These are phyloP conservation scores for Dicerorhinus sumatrensis DNA, from an alignment of 2,113 vertebrate genomes.

Conservation along the genomic window DNA sequence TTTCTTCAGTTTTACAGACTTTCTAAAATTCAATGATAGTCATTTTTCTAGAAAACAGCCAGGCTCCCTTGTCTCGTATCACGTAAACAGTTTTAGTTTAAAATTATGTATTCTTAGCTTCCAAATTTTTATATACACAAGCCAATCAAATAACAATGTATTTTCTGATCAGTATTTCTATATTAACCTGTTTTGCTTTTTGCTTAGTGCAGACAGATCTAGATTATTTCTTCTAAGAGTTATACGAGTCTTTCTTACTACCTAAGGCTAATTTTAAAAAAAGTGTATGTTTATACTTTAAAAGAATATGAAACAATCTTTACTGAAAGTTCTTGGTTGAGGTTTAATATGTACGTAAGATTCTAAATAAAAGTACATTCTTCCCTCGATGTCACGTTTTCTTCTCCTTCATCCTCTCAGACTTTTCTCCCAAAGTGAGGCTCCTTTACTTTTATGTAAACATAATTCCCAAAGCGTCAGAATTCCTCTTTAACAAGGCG, in stretches of 20 bases:
- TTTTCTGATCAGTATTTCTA: neutral
- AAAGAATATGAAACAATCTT: conserved; percentile 43
- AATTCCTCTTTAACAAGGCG: neutral
- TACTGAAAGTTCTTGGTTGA: conserved; percentile 52
- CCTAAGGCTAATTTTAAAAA: neutral
- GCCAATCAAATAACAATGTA: neutral
- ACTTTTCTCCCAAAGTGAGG: neutral
- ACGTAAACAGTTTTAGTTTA: neutral
- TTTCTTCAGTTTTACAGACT: conserved; percentile 45
- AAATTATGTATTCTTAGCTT: neutral
- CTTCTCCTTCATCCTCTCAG: neutral
- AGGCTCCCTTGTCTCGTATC: neutral
- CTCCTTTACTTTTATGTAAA: conserved; percentile 33
- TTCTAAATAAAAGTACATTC: conserved; percentile 44
- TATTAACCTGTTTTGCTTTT: neutral
- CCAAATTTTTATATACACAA: neutral
- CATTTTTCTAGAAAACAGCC: neutral
- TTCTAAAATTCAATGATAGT: conserved; percentile 13
- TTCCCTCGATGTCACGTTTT: conserved; percentile 37
- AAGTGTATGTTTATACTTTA: conserved; percentile 43
- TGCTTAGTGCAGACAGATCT: neutral
- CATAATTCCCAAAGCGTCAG: neutral
- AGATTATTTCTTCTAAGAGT: neutral
- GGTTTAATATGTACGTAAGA: conserved; percentile 4
- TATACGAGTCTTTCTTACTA: neutral